These are phyloP conservation scores for Phalanger gymnotis DNA, from an alignment of 2,797 vertebrate genomes.

Conservation along the genomic window DNA sequence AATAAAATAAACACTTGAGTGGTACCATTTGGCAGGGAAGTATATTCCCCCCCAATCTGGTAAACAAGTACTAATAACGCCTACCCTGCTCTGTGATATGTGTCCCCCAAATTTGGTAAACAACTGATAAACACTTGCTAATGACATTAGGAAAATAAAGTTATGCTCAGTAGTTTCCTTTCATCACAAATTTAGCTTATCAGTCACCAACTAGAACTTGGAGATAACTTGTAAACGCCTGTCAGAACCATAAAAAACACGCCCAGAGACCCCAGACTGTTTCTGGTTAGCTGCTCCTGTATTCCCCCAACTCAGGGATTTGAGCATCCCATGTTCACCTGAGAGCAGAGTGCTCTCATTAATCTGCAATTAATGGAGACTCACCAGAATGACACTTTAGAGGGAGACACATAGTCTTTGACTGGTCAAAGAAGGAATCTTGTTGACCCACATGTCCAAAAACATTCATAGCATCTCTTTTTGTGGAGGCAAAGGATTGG, in stretches of 20 bases:
- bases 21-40: neutral
- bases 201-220: neutral
- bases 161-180: neutral
- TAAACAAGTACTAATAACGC: neutral
- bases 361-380: neutral
- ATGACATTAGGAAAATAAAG: neutral
- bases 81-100: neutral
- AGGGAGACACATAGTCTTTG: neutral
- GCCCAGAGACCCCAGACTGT: neutral
- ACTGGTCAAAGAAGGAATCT: neutral
- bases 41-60: neutral
- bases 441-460: no score
- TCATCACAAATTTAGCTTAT: neutral
- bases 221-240: neutral
- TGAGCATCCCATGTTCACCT: neutral
- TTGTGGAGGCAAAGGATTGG: no score
- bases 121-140: neutral
- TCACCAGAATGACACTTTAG: neutral
- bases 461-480: no score
- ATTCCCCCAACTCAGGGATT: neutral
- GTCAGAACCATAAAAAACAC: neutral
- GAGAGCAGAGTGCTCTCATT: neutral
- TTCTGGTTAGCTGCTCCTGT: neutral
- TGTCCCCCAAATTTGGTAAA: neutral
- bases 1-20: neutral